Base-by-base conservation (phyloP, 2,797 vertebrate genomes). In the Galaxias olidus region DNA sequence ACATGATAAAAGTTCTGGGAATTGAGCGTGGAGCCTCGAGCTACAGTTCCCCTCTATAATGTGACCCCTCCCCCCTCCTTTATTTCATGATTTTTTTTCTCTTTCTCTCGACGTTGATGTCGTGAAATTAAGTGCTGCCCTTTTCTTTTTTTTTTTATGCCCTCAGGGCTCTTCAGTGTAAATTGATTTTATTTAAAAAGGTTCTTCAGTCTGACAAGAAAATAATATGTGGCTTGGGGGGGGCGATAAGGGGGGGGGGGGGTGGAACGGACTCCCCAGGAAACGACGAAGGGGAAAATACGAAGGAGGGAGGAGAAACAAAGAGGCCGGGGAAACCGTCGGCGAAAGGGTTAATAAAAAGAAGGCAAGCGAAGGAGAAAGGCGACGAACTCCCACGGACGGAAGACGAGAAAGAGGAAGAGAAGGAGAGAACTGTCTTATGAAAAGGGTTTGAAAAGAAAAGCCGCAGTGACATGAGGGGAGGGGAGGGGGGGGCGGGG, bases 121-220 rank as follows among this genome's bases (percentile, higher is more conserved):
- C n/a, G n/a, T 81, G 65, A 78, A 85, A 90, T 86, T 85, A 87
- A 86, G 82, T 79, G 81, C 69, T 72, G 80, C 79, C 68, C 75
- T 85, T 86, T 76, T 20, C 80, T 77, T 73, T 84, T 85, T 86
- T 76, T 20, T 81, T 77, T 73, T 84, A 86, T 81, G 72, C 77
- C 87, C 76, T 72, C 47, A 64, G 76, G 87, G 80, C 63, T 76
- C 81, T 85, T 87, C 84, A 76, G 73, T 75, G 79, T 88, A 86
- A 90, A 90, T 82, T 86, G 84, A 87, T 82, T 81, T 79, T 81
- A 85, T 89, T 81, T 81, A 79, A 86, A 86, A 78, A 52, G 30
- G 49, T 44, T 72, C 79, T 76, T 80, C 57, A 63, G 51, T 65
- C 66, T 66, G 30, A 72, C 65, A 63, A 71, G 61, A 78, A 56